Conservation (phyloP, 1,140 invertebrate species). For the Archivesica marissinica region DNA sequence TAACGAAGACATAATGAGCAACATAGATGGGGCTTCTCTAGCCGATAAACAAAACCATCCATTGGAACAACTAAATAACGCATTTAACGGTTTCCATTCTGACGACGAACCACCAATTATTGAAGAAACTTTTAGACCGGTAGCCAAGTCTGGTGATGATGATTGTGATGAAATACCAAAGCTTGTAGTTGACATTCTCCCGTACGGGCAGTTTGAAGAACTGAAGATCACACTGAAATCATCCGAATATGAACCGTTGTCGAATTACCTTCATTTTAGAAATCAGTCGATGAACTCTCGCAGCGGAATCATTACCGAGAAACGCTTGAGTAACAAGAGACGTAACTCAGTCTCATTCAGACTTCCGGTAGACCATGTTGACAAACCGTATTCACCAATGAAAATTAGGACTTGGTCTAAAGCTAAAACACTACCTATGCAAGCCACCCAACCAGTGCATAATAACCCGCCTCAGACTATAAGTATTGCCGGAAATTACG, state of each 20-base stretch:
- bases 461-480: background rate
- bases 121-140: too few relatives aligned
- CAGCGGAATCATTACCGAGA: slow-evolving; percentile 46
- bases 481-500: background rate
- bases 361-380: slow-evolving; percentile 51
- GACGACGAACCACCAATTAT: too few relatives aligned
- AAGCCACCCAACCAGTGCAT: background rate
- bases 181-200: slow-evolving; percentile 43
- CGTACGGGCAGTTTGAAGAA: slow-evolving; percentile 19
- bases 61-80: slow-evolving; percentile 25
- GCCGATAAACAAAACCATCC: slow-evolving; percentile 26
- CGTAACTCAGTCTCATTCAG: slow-evolving; percentile 49
- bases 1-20: too few relatives aligned
- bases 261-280: slow-evolving; percentile 15
- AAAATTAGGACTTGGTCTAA: slow-evolving; percentile 25
- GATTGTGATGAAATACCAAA: slow-evolving; percentile 1
- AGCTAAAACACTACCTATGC: background rate
- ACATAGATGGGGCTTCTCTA: slow-evolving; percentile 6
- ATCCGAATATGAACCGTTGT: slow-evolving; percentile 14
- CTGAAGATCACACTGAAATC: background rate
- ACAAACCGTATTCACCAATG: slow-evolving; percentile 60
- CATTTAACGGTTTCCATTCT: background rate
- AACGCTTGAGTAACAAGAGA: background rate
- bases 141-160: too few relatives aligned
- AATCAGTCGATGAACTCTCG: slow-evolving; percentile 37